phyloP scores from a whole-genome alignment of 2,113 vertebrate species.

The Gallinago undulata region DNA sequence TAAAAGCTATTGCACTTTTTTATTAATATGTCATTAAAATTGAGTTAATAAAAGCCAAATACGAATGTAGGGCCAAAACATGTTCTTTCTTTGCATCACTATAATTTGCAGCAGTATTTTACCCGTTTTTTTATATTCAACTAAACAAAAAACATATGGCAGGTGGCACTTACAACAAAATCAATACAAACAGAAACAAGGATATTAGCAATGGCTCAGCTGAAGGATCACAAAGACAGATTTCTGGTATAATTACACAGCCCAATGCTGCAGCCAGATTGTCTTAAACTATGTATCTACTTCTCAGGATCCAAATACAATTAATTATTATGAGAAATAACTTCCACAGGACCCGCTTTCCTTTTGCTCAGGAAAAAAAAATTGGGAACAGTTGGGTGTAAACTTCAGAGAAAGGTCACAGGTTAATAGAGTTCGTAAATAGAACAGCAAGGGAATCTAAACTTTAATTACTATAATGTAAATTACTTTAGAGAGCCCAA shows the following conservation, averaged over 20 bases:
- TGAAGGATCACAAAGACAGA: background rate
- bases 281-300: background rate
- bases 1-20: background rate
- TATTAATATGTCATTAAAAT: conserved; percentile 10
- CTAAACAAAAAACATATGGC: background rate
- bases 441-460: conserved; percentile 53
- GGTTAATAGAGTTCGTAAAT: conserved; percentile 58
- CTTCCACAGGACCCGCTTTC: conserved; percentile 29
- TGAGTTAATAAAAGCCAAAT: background rate
- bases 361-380: conserved; percentile 15
- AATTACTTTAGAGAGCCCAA: conserved; percentile 55
- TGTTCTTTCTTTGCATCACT: background rate
- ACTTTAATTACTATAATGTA: conserved; percentile 56
- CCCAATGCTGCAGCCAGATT: background rate
- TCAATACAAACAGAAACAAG: conserved; percentile 26
- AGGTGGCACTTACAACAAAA: conserved; percentile 25
- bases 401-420: conserved; percentile 50
- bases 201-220: conserved; percentile 18
- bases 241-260: conserved; percentile 2
- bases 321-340: conserved; percentile 44
- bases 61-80: background rate
- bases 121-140: conserved; percentile 16
- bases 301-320: background rate
- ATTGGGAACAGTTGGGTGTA: conserved; percentile 17
- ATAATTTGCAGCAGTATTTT: conserved; percentile 1